Conservation (phyloP, 2,888 invertebrate species). For the Melinaea marsaeus region DNA sequence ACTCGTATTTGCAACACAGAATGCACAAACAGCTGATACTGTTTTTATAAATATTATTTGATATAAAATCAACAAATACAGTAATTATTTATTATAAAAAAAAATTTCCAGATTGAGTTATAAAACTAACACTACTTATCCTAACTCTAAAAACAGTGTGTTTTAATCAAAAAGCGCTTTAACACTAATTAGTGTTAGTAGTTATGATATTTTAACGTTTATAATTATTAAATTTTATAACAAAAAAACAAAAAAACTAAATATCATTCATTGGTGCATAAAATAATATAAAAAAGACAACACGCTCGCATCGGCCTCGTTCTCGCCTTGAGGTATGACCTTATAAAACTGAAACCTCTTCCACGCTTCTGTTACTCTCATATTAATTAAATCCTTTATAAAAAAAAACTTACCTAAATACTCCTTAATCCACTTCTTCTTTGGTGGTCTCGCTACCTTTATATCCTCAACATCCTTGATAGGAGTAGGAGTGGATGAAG, state of each 20-base stretch:
- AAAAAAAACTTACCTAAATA: constrained; percentile 76
- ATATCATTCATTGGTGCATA: not conserved
- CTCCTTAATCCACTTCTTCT: constrained; percentile 86
- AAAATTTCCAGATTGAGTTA: too few species aligned
- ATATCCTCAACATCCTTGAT: constrained; percentile 47
- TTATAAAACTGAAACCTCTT: constrained; percentile 7
- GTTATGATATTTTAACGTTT: too few species aligned
- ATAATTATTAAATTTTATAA: too few species aligned
- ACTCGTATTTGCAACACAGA: too few species aligned
- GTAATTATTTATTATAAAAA: too few species aligned
- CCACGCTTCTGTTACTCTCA: not conserved
- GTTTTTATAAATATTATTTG: too few species aligned
- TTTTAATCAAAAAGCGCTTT: too few species aligned
- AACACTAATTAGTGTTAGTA: too few species aligned
- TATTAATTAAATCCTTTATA: not conserved
- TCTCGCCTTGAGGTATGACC: constrained; percentile 11
- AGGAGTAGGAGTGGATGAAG: constrained; percentile 46
- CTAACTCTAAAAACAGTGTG: too few species aligned
- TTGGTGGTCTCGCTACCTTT: constrained; percentile 74
- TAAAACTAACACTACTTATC: too few species aligned
- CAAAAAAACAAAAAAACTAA: not conserved
- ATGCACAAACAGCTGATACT: too few species aligned
- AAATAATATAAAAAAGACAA: constrained; percentile 11
- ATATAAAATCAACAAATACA: too few species aligned
- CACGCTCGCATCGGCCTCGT: constrained; percentile 8